Conservation (phyloP, 37 sponge, comb jelly and placozoan genomes). For the Mnemiopsis leidyi region DNA sequence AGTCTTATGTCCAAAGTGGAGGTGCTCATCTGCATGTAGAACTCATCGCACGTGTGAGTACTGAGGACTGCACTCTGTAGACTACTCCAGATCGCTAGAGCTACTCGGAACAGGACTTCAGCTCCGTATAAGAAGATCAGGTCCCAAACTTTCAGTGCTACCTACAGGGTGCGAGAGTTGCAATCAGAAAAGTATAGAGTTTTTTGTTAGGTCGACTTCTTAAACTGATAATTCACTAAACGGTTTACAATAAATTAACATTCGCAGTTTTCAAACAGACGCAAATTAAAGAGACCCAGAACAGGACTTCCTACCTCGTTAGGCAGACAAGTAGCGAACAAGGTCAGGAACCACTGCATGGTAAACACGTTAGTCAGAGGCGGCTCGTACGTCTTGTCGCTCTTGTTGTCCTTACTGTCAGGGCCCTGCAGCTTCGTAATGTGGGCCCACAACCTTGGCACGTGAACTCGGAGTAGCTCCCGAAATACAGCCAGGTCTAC, state of each 20-base stretch:
- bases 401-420: conserved; percentile 29
- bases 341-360: conserved; percentile 90
- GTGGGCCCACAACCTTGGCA: conserved; percentile 78
- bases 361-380: conserved; percentile 87
- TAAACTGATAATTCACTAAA: no score
- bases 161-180: no score
- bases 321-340: conserved; percentile 77
- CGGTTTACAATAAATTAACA: no score
- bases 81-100: conserved; percentile 76
- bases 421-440: conserved; percentile 68
- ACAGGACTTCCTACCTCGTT: conserved; percentile 62
- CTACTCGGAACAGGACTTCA: conserved; percentile 74
- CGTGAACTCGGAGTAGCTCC: conserved; percentile 71
- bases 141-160: conserved; percentile 81
- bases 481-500: conserved; percentile 81
- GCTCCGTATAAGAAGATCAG: conserved; percentile 80
- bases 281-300: no score
- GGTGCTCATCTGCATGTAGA: conserved; percentile 62
- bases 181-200: no score
- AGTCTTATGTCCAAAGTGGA: conserved; percentile 26
- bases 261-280: no score
- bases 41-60: conserved; percentile 56
- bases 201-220: no score
- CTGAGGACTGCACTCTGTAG: conserved; percentile 28
- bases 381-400: conserved; percentile 74